phyloP scores from a whole-genome alignment of 2,888 invertebrate species.

The Dolomedes plantarius region DNA sequence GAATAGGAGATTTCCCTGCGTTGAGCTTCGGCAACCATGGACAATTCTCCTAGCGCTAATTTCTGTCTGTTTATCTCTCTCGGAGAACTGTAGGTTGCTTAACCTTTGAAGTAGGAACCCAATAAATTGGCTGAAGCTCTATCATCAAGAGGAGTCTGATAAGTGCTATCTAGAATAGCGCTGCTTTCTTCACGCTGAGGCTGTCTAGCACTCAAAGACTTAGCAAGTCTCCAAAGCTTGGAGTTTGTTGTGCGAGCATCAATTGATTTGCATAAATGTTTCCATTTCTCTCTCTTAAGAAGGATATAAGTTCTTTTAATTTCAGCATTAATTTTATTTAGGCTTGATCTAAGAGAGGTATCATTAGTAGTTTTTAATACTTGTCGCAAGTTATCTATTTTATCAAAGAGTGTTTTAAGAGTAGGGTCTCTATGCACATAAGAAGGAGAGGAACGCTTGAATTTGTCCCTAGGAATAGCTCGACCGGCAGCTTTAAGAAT shows the following conservation, averaged over 20 bases:
- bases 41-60: constrained; percentile 4
- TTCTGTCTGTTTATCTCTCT: not conserved
- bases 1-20: not conserved
- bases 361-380: not conserved
- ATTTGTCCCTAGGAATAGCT: constrained; percentile 1
- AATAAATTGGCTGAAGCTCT: too few relatives aligned
- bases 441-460: not conserved
- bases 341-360: too few relatives aligned
- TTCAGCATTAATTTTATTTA: too few relatives aligned
- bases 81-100: not conserved
- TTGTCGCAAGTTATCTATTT: not conserved
- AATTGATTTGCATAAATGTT: not conserved
- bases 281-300: constrained; percentile 10
- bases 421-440: not conserved
- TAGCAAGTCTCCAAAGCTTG: constrained; percentile 10
- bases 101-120: not conserved
- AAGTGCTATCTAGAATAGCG: not conserved
- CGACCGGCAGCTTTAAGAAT: not conserved
- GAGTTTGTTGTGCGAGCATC: not conserved
- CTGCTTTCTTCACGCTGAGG: not conserved
- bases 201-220: not conserved
- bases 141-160: not conserved
- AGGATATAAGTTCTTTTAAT: too few relatives aligned
- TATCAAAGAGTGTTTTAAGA: not conserved
- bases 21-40: constrained; percentile 14